These are phyloP conservation scores for Zaprionus nigranus DNA, from an alignment of 1,140 invertebrate genomes.

Conservation along the genomic window DNA sequence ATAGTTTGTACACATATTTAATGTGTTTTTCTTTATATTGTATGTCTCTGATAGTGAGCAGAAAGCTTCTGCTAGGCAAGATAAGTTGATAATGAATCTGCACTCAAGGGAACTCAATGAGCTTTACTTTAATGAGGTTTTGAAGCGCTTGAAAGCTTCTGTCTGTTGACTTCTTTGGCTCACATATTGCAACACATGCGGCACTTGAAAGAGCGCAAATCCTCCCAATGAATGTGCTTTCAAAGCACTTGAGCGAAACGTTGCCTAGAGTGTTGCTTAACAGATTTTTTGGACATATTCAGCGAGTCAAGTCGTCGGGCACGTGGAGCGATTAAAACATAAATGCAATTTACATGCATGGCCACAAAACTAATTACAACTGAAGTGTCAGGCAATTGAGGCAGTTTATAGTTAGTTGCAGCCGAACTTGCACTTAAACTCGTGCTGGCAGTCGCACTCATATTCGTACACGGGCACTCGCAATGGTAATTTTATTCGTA, in stretches of 20 bases:
- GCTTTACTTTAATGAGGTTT: slow-evolving; percentile 1
- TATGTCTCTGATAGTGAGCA: too few relatives aligned
- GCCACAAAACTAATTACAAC: slow-evolving; percentile 80
- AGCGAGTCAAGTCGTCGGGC: neutral
- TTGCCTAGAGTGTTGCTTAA: neutral
- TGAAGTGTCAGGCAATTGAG: slow-evolving; percentile 74
- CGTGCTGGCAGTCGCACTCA: neutral
- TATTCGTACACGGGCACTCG: neutral
- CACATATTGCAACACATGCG: neutral
- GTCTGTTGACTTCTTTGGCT: neutral
- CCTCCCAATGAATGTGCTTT: neutral
- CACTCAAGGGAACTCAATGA: neutral
- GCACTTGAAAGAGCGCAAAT: neutral
- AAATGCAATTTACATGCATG: slow-evolving; percentile 71
- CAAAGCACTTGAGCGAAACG: neutral
- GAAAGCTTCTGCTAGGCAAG: too few relatives aligned
- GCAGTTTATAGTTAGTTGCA: slow-evolving; percentile 36
- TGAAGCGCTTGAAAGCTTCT: neutral
- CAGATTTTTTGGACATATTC: neutral
- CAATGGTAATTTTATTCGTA: neutral
- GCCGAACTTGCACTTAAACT: slow-evolving; percentile 6
- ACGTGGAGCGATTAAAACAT: slow-evolving; percentile 22
- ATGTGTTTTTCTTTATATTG: too few relatives aligned
- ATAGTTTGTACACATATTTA: too few relatives aligned
- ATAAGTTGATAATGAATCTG: too few relatives aligned